phyloP scores from a whole-genome alignment of 2,797 vertebrate species.

The Galaxias olidus region DNA sequence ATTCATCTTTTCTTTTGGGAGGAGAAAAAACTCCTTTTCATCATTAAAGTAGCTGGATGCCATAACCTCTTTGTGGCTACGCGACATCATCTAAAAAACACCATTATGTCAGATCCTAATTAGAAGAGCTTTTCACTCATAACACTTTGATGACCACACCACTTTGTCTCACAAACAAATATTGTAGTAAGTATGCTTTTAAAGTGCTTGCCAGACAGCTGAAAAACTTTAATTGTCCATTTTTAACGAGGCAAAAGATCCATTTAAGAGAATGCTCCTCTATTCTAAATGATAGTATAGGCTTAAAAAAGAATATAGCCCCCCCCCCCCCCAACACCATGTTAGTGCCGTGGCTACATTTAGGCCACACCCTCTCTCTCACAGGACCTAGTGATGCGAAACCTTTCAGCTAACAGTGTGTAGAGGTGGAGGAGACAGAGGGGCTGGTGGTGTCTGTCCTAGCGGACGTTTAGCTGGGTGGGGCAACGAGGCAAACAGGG shows the following conservation, averaged over 20 bases:
- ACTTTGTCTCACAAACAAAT: constrained; percentile 11
- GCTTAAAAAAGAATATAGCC: too few relatives aligned
- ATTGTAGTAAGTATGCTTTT: background rate
- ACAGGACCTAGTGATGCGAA: too few relatives aligned
- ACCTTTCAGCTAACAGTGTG: background rate
- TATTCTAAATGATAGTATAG: too few relatives aligned
- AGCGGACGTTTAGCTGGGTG: background rate
- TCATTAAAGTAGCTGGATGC: constrained; percentile 56
- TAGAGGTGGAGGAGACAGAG: background rate
- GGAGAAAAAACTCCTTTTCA: constrained; percentile 39
- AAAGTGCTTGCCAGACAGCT: background rate
- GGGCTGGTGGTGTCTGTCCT: background rate
- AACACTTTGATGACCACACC: background rate
- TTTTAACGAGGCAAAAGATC: background rate
- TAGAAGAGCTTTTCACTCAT: background rate
- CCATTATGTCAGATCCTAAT: constrained; percentile 5
- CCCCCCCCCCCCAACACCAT: too few relatives aligned
- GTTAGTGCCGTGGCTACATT: too few relatives aligned
- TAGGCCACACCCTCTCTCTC: too few relatives aligned
- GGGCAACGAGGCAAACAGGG: background rate
- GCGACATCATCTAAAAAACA: background rate
- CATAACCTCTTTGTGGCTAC: constrained; percentile 22
- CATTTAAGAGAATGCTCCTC: background rate
- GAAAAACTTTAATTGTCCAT: background rate
- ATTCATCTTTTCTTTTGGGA: constrained; percentile 54